Conservation (phyloP, 2,888 invertebrate genomes). For the Auanema freiburgensis region DNA sequence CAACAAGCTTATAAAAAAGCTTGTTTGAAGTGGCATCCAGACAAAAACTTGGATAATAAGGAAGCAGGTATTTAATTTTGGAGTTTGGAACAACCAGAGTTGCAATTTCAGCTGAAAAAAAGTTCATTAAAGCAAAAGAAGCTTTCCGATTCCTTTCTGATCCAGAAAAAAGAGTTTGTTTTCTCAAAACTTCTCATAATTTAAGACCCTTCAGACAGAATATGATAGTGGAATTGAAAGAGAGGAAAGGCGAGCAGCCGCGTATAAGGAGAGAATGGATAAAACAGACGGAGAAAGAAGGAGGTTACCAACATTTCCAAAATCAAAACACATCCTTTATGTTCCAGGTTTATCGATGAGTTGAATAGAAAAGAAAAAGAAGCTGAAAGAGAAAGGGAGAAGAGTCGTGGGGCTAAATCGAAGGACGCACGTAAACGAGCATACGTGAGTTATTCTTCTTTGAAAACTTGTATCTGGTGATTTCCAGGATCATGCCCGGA, state of each 20-base stretch:
- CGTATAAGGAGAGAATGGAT: constrained; percentile 30
- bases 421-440: too few relatives aligned
- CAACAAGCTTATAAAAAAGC: constrained; percentile 45
- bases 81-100: background rate
- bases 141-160: constrained; percentile 46
- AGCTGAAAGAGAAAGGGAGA: too few relatives aligned
- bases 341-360: too few relatives aligned
- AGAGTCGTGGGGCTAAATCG: too few relatives aligned
- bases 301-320: constrained; percentile 7
- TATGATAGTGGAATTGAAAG: constrained; percentile 35
- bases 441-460: too few relatives aligned
- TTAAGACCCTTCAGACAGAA: constrained; percentile 24
- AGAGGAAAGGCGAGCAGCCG: constrained; percentile 15
- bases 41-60: constrained; percentile 45
- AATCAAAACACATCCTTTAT: too few relatives aligned
- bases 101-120: constrained; percentile 22
- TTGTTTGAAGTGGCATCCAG: constrained; percentile 53
- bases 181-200: background rate
- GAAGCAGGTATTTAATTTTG: constrained; percentile 21
- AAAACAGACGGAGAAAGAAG: constrained; percentile 38
- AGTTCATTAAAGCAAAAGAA: constrained; percentile 45
- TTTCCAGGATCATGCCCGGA: too few relatives aligned
- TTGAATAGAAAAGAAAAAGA: too few relatives aligned
- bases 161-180: constrained; percentile 34
- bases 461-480: too few relatives aligned